Conservation (phyloP, 1,140 invertebrate species). For the Nasonia vitripennis region DNA sequence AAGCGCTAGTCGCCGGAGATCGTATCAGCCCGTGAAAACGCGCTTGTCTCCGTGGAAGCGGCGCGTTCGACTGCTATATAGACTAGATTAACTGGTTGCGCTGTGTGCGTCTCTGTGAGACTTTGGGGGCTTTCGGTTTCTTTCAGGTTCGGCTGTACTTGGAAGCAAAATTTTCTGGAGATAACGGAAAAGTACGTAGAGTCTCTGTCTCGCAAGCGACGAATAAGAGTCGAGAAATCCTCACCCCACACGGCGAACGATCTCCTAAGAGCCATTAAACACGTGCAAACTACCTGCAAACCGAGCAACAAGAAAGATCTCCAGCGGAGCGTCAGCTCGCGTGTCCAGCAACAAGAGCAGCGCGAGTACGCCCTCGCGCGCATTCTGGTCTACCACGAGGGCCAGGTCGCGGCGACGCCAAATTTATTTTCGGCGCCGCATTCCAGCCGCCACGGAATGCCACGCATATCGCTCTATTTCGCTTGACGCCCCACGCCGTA, state of each 20-base stretch:
- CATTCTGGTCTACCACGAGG: slow-evolving; percentile 3
- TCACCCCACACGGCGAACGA: background rate
- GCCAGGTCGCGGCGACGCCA: slow-evolving; percentile 47
- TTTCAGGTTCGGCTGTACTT: too few relatives aligned
- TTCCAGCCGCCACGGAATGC: slow-evolving; percentile 55
- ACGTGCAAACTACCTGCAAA: slow-evolving; percentile 17
- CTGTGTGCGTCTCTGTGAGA: background rate
- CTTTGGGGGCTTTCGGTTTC: too few relatives aligned
- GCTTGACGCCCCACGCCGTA: background rate
- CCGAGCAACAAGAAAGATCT: background rate
- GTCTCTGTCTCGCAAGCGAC: too few relatives aligned
- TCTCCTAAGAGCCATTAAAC: slow-evolving; percentile 16
- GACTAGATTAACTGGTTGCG: background rate
- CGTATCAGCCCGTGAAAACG: background rate
- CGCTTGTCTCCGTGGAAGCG: background rate
- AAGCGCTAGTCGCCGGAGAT: background rate
- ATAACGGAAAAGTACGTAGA: too few relatives aligned
- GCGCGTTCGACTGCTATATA: background rate
- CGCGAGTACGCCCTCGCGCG: background rate
- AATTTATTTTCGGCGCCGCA: slow-evolving; percentile 66
- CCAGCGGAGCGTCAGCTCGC: too few relatives aligned
- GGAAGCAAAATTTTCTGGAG: too few relatives aligned
- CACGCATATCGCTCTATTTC: slow-evolving; percentile 37
- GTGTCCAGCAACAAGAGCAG: background rate
- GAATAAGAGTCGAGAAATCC: too few relatives aligned